phyloP scores from a whole-genome alignment of 2,888 invertebrate species.

The Scrobipalpa atriplicella region DNA sequence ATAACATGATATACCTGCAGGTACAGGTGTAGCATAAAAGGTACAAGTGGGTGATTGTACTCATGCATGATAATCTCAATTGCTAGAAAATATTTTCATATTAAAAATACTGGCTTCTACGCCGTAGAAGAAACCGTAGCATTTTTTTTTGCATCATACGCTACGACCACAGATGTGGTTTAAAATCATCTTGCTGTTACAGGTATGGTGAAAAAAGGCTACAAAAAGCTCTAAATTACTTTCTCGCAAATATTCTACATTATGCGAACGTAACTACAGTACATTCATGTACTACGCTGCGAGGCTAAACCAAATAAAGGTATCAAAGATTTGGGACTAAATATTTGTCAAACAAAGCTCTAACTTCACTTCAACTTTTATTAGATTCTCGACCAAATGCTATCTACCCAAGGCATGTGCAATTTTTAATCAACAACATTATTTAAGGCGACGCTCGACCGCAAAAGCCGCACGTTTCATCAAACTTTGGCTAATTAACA shows the following conservation, averaged over 20 bases:
- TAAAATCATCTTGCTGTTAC: not conserved
- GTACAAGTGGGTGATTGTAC: too few relatives aligned
- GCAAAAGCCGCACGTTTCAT: conserved; percentile 19
- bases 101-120: not conserved
- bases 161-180: not conserved
- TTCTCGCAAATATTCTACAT: too few relatives aligned
- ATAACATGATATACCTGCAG: not conserved
- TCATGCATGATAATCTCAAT: too few relatives aligned
- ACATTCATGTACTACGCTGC: too few relatives aligned
- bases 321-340: too few relatives aligned
- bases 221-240: not conserved
- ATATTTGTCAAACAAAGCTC: too few relatives aligned
- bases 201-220: not conserved
- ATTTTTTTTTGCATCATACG: not conserved
- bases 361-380: too few relatives aligned
- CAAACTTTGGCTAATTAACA: conserved; percentile 23
- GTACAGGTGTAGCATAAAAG: not conserved
- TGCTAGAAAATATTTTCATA: not conserved
- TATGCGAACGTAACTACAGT: too few relatives aligned
- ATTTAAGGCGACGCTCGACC: conserved; percentile 3
- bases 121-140: not conserved
- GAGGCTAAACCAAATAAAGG: too few relatives aligned
- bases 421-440: conserved; percentile 17
- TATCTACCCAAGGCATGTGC: not conserved
- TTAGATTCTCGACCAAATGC: too few relatives aligned